phyloP scores from a whole-genome alignment of 2,888 invertebrate genomes.

The Opisthograptis luteolata region DNA sequence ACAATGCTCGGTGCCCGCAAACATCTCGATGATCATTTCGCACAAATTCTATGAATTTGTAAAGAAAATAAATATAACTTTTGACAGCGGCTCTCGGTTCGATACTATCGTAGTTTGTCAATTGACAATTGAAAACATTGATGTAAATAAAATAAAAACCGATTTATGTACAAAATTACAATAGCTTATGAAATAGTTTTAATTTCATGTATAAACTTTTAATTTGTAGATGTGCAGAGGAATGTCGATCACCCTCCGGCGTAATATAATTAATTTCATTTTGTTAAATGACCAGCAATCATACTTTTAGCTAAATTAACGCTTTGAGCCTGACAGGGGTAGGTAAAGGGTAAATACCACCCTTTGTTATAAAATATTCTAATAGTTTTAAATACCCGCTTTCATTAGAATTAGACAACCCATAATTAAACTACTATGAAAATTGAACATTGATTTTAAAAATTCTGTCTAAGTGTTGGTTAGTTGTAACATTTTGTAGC shows the following conservation, averaged over 20 bases:
- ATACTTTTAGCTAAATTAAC: constrained; percentile 76
- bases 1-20: constrained; percentile 69
- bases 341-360: constrained; percentile 55
- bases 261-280: constrained; percentile 56
- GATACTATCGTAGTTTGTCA: constrained; percentile 79
- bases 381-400: constrained; percentile 79
- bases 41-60: constrained; percentile 80
- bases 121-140: constrained; percentile 65
- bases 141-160: constrained; percentile 54
- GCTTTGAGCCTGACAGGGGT: constrained; percentile 58
- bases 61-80: constrained; percentile 84
- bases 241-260: constrained; percentile 29
- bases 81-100: constrained; percentile 76
- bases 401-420: constrained; percentile 74
- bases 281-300: constrained; percentile 62
- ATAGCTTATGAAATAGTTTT: too few species aligned
- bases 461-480: not conserved
- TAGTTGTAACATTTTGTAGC: too few species aligned
- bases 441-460: not conserved
- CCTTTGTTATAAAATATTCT: constrained; percentile 68
- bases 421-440: constrained; percentile 68
- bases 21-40: constrained; percentile 78
- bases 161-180: too few species aligned
- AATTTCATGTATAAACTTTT: too few species aligned
- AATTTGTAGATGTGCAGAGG: constrained; percentile 20